Conservation (phyloP, 2,113 vertebrate genomes). For the Tetrax tetrax region DNA sequence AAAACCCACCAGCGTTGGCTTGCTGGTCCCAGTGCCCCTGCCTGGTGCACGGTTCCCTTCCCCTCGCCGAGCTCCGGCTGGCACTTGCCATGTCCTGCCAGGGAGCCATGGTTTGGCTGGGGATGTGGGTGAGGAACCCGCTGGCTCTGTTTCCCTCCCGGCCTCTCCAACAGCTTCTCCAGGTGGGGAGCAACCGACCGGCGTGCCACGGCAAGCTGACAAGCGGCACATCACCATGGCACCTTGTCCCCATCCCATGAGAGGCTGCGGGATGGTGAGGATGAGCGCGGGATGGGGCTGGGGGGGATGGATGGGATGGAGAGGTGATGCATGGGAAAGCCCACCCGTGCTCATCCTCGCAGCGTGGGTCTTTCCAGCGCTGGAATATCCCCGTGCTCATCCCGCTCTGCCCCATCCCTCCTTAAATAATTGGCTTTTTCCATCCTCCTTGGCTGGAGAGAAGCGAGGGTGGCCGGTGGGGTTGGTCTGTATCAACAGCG, state of each 20-base stretch:
- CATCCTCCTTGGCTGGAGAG: neutral
- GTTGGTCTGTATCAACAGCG: neutral
- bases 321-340: neutral
- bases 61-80: rapidly evolving
- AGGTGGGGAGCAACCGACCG: rapidly evolving
- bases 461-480: rapidly evolving
- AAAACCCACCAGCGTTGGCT: neutral
- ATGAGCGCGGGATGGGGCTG: rapidly evolving
- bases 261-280: neutral
- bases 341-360: rapidly evolving
- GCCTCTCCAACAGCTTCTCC: neutral
- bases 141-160: rapidly evolving
- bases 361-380: rapidly evolving
- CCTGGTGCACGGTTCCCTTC: neutral
- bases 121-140: neutral
- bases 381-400: rapidly evolving
- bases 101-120: rapidly evolving
- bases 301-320: neutral
- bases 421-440: neutral
- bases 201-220: rapidly evolving
- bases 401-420: neutral
- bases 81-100: neutral
- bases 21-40: neutral
- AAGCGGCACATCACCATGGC: rapidly evolving
- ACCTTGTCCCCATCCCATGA: rapidly evolving